phyloP scores from a whole-genome alignment of 2,797 vertebrate genomes.

The Pseudochirops cupreus region DNA sequence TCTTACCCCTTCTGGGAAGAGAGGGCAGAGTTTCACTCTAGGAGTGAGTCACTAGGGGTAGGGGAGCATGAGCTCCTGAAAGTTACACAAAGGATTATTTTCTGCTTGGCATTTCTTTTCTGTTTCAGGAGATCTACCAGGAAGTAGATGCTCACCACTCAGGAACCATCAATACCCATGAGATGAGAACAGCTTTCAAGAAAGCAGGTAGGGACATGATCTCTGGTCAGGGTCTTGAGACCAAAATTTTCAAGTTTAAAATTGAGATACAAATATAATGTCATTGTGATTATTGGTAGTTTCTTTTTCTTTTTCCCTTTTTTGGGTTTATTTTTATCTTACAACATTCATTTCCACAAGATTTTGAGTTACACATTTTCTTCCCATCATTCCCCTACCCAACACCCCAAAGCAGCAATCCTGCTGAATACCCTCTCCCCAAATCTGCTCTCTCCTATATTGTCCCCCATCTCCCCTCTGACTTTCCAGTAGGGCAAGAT shows the following conservation, averaged over 20 bases:
- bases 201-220: slow-evolving; percentile 86
- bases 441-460: no score
- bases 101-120: slow-evolving; percentile 29
- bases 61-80: background rate
- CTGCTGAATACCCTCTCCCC: no score
- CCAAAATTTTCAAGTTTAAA: background rate
- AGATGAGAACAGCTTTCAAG: slow-evolving; percentile 90
- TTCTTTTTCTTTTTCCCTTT: no score
- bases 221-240: background rate
- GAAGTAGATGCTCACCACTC: slow-evolving; percentile 87
- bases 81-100: accelerated
- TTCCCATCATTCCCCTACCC: no score
- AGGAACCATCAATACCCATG: slow-evolving; percentile 89
- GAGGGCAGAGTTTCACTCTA: background rate
- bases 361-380: no score
- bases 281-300: no score
- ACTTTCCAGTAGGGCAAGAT: no score
- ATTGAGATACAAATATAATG: background rate
- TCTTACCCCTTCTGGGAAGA: background rate
- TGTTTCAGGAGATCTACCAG: slow-evolving; percentile 88
- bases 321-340: no score
- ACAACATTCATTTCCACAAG: no score
- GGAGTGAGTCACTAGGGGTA: background rate
- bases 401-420: no score
- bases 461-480: no score